These are phyloP conservation scores for Anagrus nilaparvatae DNA, from an alignment of 1,140 invertebrate genomes.

Conservation along the genomic window DNA sequence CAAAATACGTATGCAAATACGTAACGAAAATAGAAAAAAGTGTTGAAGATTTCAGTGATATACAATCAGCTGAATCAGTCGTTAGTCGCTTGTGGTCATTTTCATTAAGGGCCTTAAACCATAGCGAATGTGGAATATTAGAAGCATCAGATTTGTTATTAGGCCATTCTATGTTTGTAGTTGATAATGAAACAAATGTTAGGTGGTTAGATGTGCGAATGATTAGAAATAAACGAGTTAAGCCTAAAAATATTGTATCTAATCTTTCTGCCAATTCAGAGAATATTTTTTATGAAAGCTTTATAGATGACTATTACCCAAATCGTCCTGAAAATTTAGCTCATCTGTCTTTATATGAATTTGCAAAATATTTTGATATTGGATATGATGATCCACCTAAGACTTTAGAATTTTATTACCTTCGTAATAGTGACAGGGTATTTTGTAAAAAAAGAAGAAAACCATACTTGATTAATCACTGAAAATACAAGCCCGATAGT, in stretches of 20 bases:
- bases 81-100: constrained; percentile 17
- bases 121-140: constrained; percentile 26
- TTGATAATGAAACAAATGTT: constrained; percentile 27
- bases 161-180: constrained; percentile 24
- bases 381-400: constrained; percentile 7
- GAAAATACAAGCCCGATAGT: constrained; percentile 13
- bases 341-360: constrained; percentile 14
- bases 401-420: constrained; percentile 1
- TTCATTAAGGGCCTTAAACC: constrained; percentile 18
- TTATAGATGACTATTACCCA: constrained; percentile 21
- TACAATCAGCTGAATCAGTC: constrained; percentile 14
- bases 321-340: constrained; percentile 16
- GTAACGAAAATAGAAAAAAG: constrained; percentile 13
- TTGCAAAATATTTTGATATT: constrained; percentile 16
- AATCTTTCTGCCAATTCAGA: constrained; percentile 15
- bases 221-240: constrained; percentile 20
- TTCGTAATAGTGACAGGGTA: not conserved
- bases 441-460: constrained; percentile 16
- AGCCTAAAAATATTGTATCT: constrained; percentile 20
- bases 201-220: constrained; percentile 29
- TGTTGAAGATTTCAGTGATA: constrained; percentile 5
- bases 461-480: constrained; percentile 17
- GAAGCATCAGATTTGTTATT: constrained; percentile 28
- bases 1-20: constrained; percentile 16
- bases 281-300: constrained; percentile 20